phyloP scores from a whole-genome alignment of 2,888 invertebrate genomes.

The Listrodromus nycthemerus region DNA sequence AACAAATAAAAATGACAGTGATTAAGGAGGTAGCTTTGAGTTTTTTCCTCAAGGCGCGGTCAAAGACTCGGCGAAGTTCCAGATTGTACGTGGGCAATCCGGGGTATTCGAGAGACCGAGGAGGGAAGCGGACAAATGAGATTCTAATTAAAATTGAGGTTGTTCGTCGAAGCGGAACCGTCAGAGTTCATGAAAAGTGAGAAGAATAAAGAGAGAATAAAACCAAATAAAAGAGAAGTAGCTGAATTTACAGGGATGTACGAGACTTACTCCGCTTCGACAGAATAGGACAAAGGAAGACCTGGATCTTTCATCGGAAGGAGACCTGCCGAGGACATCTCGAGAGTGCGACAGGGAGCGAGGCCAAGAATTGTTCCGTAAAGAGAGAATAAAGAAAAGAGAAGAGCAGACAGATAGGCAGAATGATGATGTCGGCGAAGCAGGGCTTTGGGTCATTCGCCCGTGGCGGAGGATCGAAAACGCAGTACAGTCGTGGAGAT shows the following conservation, averaged over 20 bases:
- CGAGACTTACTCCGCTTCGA: slow-evolving; percentile 37
- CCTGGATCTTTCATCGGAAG: slow-evolving; percentile 45
- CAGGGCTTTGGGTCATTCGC: slow-evolving; percentile 38
- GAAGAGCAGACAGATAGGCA: slow-evolving; percentile 34
- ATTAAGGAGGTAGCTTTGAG: background rate
- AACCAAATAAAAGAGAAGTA: slow-evolving; percentile 47
- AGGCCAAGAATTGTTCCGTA: background rate
- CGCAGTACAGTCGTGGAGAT: slow-evolving; percentile 41
- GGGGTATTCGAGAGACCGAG: slow-evolving; percentile 27
- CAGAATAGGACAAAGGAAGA: slow-evolving; percentile 46
- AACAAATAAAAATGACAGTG: slow-evolving; percentile 23
- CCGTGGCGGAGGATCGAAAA: slow-evolving; percentile 42
- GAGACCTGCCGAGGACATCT: background rate
- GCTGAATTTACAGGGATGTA: slow-evolving; percentile 33
- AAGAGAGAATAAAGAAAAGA: slow-evolving; percentile 23
- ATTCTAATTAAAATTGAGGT: slow-evolving; percentile 73
- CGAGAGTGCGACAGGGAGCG: slow-evolving; percentile 23
- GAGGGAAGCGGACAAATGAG: slow-evolving; percentile 63
- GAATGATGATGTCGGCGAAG: slow-evolving; percentile 6
- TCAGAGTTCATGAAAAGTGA: slow-evolving; percentile 21
- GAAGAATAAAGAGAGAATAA: slow-evolving; percentile 30
- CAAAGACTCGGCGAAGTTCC: slow-evolving; percentile 59
- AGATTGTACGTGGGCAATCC: slow-evolving; percentile 29
- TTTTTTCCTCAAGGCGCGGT: slow-evolving; percentile 44
- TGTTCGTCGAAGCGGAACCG: slow-evolving; percentile 43